Conservation (phyloP, 1,140 invertebrate genomes). For the Drosophila novamexicana region DNA sequence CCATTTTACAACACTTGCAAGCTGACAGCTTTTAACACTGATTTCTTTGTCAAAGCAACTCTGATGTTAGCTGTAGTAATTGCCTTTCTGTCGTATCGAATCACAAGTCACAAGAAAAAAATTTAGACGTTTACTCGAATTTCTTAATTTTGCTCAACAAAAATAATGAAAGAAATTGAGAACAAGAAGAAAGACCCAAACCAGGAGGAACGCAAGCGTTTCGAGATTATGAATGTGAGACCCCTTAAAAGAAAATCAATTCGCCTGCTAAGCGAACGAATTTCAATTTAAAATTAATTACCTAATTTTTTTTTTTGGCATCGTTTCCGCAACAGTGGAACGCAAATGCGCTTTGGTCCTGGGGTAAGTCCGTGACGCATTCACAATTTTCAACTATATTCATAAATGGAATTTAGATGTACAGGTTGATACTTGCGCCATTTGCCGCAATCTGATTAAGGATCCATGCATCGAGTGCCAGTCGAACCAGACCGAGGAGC, state of each 20-base stretch:
- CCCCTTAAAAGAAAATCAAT: background rate
- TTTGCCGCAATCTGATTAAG: constrained; percentile 21
- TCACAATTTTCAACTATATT: background rate
- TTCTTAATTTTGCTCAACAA: background rate
- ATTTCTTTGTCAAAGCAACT: too few species aligned
- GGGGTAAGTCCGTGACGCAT: background rate
- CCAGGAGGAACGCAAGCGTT: background rate
- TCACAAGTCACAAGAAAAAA: background rate
- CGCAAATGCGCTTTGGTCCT: background rate
- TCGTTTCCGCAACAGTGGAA: background rate
- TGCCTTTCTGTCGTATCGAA: background rate
- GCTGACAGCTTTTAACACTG: background rate
- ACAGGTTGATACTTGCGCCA: constrained; percentile 15
- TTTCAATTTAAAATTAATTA: background rate
- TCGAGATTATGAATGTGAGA: background rate
- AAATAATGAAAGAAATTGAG: background rate
- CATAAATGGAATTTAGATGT: background rate
- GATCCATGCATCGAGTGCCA: constrained; percentile 18
- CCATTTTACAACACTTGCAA: background rate
- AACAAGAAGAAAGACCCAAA: background rate
- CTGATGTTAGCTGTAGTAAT: too few species aligned
- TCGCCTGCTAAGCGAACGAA: too few species aligned
- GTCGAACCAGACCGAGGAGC: background rate
- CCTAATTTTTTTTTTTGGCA: background rate
- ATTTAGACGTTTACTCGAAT: too few species aligned